Base-by-base conservation (phyloP, 2,797 vertebrate genomes). In the Apodemus agrarius region DNA sequence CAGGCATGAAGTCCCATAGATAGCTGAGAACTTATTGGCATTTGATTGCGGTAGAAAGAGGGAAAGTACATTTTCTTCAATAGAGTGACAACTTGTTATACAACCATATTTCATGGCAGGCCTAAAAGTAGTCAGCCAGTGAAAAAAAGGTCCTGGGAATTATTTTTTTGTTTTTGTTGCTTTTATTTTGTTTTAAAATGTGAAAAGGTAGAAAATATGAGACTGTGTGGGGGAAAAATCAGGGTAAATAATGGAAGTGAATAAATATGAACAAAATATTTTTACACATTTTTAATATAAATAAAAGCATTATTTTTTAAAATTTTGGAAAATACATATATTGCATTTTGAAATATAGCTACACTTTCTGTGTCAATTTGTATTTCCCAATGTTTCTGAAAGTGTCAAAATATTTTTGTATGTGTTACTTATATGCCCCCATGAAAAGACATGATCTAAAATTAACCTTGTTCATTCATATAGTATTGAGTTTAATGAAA, bases 381-480 rank as follows among this genome's bases (percentile, higher is more conserved):
- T 61, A 76, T 84, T 96, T 67, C 14, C 19, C 37, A 81, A 93
- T 9, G 63, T 82, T 63, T 69, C 67, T 83, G 10, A 94, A 9
- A 76, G 3, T 89, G 4, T 89, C 17, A 46, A 94, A 90, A 87
- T 88, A 6, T 94, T 93, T 93, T 37, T 61, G 76, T 84, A 22
- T 75, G 57, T 69, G 8, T 83, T 26, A 79, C 31, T 54, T 82
- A 11, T 69, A 87, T 94, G 29, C 43, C 34, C 46, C 19, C 54
- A 92, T 63, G 7, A 1, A 40, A 54, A 78, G 31, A 54, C 17
- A 75, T 63, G 10, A 9, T 54, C 37, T 78, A 85, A 95, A 96
- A 92, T 93, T 90, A 93, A 78, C 22, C 69, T 59, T 29, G 63
- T 49, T 49, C 46, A 49, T 13, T 78, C 81, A 14, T 84, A 95